phyloP scores from a whole-genome alignment of 2,888 invertebrate species.

The Salticus scenicus region DNA sequence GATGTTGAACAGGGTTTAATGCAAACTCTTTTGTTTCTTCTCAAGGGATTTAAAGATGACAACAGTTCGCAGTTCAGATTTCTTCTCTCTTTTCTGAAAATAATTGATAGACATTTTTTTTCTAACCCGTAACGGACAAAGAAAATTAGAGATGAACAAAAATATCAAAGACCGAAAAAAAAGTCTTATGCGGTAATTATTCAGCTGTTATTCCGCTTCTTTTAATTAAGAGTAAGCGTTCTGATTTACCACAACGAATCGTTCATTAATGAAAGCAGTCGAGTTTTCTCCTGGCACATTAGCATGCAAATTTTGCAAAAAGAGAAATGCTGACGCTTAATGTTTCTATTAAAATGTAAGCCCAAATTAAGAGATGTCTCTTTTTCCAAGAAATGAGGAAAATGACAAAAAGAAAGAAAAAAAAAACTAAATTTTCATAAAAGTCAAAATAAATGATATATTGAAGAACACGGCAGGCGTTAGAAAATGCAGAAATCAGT shows the following conservation, averaged over 20 bases:
- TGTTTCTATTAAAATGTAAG: slow-evolving; percentile 58
- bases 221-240: slow-evolving; percentile 64
- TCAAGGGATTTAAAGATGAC: slow-evolving; percentile 12
- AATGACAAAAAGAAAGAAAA: slow-evolving; percentile 3
- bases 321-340: slow-evolving; percentile 43
- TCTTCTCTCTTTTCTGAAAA: slow-evolving; percentile 2
- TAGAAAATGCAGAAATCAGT: slow-evolving; percentile 28
- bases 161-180: slow-evolving; percentile 13
- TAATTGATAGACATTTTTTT: slow-evolving; percentile 35
- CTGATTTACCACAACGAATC: slow-evolving; percentile 37
- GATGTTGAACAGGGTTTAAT: background rate
- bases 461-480: slow-evolving; percentile 32
- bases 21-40: slow-evolving; percentile 14
- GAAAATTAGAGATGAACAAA: slow-evolving; percentile 30
- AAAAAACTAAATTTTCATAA: slow-evolving; percentile 38
- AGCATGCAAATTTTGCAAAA: slow-evolving; percentile 57
- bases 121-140: slow-evolving; percentile 44
- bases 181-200: slow-evolving; percentile 48
- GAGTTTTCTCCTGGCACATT: slow-evolving; percentile 45
- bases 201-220: slow-evolving; percentile 47
- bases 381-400: slow-evolving; percentile 44
- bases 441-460: slow-evolving; percentile 54
- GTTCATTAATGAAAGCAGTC: slow-evolving; percentile 45
- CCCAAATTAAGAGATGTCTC: slow-evolving; percentile 59
- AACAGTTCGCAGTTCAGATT: slow-evolving; percentile 7